phyloP scores from a whole-genome alignment of 2,888 invertebrate genomes.

The Mesodorylaimus sp. region DNA sequence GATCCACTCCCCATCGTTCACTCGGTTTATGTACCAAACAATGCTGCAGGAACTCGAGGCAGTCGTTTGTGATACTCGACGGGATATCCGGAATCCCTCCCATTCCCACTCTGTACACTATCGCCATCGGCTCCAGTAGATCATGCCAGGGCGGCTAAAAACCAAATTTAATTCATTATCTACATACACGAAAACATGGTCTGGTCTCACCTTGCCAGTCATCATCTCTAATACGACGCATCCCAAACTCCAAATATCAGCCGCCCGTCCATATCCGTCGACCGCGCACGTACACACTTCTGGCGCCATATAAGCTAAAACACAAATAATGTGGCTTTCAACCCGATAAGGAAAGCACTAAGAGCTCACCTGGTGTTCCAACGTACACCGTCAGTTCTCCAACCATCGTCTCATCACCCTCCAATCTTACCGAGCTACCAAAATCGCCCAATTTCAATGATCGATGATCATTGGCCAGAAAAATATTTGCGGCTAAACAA shows the following conservation, averaged over 20 bases:
- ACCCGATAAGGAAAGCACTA: background rate
- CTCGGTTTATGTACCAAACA: constrained; percentile 1
- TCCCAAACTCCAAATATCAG: constrained; percentile 87
- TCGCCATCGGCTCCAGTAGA: constrained; percentile 76
- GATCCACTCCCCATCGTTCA: constrained; percentile 39
- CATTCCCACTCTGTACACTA: constrained; percentile 87
- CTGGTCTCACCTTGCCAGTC: constrained; percentile 53
- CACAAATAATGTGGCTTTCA: background rate
- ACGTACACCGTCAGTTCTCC: constrained; percentile 70
- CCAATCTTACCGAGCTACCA: constrained; percentile 77
- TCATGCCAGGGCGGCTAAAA: constrained; percentile 72
- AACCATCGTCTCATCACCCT: constrained; percentile 62
- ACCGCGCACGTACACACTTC: constrained; percentile 48
- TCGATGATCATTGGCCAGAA: constrained; percentile 53
- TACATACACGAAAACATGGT: too few relatives aligned
- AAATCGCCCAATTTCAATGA: constrained; percentile 76
- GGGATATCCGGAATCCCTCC: constrained; percentile 63
- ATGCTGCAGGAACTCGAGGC: constrained; percentile 49
- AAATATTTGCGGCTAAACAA: constrained; percentile 64
- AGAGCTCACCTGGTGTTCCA: constrained; percentile 61
- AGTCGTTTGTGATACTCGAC: constrained; percentile 55
- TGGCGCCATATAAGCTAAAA: constrained; percentile 81
- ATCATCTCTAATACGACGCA: constrained; percentile 90
- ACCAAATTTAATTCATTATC: too few relatives aligned
- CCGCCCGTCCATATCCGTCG: constrained; percentile 58